Base-by-base conservation (phyloP, 2,888 invertebrate genomes). In the Teleogryllus oceanicus region DNA sequence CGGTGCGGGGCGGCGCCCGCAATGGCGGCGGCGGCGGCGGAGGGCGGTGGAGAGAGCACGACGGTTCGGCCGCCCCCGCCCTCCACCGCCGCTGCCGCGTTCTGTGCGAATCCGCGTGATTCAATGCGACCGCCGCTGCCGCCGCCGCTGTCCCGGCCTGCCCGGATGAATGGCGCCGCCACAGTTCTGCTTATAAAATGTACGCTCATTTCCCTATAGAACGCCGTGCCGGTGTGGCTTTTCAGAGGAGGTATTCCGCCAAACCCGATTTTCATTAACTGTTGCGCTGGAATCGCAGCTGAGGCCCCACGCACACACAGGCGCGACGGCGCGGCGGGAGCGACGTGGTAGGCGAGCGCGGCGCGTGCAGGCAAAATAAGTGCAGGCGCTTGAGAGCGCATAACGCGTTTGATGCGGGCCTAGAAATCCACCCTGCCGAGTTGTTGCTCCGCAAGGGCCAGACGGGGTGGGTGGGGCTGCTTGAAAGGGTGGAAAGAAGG, bases 181-280 rank as follows among this genome's bases (percentile, higher is more conserved):
- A 62, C 62, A 62, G 62, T 62, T 62, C 16, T 1, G 62, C n/a
- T 62, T 62, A 62, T 62, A 62, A n/a, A 62, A 62, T 62, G 62
- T 62, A 62, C 62, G 62, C n/a, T 62, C 62, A 62, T 62, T 62
- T 62, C 62, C 62, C 62, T 62, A 62, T 62, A 62, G 62, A 62
- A 62, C 62, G 62, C 62, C 62, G 16, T 16, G 62, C 62, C 75
- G 24, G 75, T 75, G 21, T 24, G 77, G 49, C 49, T 50, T 21
- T 21, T 49, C 16, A n/a, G 49, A 50, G n/a, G 50, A 18, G 49
- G 50, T 37, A 49, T 49, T 77, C 49, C 18, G 20, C 78, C 83
- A 86, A 85, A 86, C 85, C 83, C 85, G 85, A 86, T 86, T 86
- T 86, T 86, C 86, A 86, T 86, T 86, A 85, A 85, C 84, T 82